Evolutionary conservation across 2,797 vertebrate species (phyloP), one percentile per base, ranked within the genome.

Genomic region (Notolepis coatsorum): DNA sequence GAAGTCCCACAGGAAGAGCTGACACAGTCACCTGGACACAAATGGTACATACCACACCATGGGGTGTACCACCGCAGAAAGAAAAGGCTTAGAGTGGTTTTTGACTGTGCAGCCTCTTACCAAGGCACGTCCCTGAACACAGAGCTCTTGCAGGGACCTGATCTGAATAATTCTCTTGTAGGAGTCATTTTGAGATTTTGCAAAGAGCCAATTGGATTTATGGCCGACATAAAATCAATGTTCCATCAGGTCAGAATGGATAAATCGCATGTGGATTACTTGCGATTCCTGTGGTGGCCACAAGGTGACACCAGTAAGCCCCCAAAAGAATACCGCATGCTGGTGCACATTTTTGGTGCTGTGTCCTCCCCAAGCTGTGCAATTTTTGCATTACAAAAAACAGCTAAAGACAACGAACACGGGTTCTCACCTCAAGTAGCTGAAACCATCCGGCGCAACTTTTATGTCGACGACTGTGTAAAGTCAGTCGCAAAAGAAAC

Each of bases 381-480:
- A 20, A 58, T 9, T 17, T 58, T 43, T 45, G 55, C 55, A 21
- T 33, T 28, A n/a, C 12, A 21, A 54, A 45, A 20, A 45, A 41
- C 37, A 4, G 41, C 55, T 20, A 41, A 31, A 3, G 54, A 31
- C 39, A 45, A 57, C 9, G 41, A 31, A 30, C 15, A 13, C 7
- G 0, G 21, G 7, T 54, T 54, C 13, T 35, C 25, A 15, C 41
- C 8, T 31, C 25, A 28, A 8, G 7, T 46, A 13, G 30, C 28
- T 20, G 42, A 57, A 9, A 57, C 54, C 1, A n/a, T 43, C 17
- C 8, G 18, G 15, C 17, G 5, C 10, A 57, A 57, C 15, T 45
- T 57, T 17, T 57, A 57, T 45, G 54, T 57, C 9, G 56, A 47
- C 9, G 56, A 47, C 6, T 59, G 56, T 35, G 7, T 47, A n/a